phyloP scores from a whole-genome alignment of 2,888 invertebrate genomes.

The Galerucella pusilla region DNA sequence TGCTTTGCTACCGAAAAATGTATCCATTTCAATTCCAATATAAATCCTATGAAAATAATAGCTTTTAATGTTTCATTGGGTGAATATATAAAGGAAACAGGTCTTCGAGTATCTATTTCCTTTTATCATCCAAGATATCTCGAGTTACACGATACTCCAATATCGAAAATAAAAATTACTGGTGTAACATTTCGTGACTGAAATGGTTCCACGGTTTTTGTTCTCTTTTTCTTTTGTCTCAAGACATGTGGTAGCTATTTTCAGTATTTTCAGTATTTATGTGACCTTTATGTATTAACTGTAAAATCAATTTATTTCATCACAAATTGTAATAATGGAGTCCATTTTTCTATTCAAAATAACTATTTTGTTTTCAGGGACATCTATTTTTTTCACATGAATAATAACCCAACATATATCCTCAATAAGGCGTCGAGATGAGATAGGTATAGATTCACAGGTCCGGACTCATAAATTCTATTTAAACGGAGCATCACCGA shows the following conservation, averaged over 20 bases:
- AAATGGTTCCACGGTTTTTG: not conserved
- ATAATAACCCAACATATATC: no score
- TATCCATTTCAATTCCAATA: constrained; percentile 4
- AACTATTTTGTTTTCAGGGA: no score
- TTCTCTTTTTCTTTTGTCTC: not conserved
- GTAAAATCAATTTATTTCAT: not conserved
- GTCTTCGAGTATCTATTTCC: constrained; percentile 28
- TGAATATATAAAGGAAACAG: constrained; percentile 20
- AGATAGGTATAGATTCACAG: no score
- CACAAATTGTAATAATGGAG: not conserved
- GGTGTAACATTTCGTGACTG: not conserved
- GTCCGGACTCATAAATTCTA: no score
- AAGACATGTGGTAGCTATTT: not conserved
- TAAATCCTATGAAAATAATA: constrained; percentile 30
- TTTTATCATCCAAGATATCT: constrained; percentile 21
- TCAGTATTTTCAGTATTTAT: not conserved
- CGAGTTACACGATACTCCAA: not conserved
- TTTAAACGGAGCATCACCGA: no score
- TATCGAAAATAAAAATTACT: constrained; percentile 4
- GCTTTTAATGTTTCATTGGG: constrained; percentile 35
- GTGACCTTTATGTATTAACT: not conserved
- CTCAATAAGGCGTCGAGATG: no score
- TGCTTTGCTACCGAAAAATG: not conserved
- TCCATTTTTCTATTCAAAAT: no score
- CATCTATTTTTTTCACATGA: no score